phyloP scores from a whole-genome alignment of 2,797 vertebrate genomes.

The Crenichthys baileyi region DNA sequence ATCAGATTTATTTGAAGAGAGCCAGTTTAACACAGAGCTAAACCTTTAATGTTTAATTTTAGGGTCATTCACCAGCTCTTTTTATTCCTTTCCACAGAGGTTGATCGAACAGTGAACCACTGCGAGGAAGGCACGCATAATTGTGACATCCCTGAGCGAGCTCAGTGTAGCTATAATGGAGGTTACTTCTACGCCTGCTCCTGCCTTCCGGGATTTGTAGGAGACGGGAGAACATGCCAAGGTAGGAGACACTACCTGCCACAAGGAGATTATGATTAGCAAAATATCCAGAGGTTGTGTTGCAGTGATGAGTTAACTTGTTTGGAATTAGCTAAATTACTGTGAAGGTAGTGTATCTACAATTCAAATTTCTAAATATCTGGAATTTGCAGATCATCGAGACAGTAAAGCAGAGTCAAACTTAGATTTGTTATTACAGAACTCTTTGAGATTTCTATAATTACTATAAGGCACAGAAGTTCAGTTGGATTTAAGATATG shows the following conservation, averaged over 20 bases:
- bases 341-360: neutral
- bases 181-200: slow-evolving; percentile 86
- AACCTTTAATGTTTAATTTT: too few relatives aligned
- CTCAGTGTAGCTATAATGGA: slow-evolving; percentile 87
- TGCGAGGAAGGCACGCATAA: slow-evolving; percentile 86
- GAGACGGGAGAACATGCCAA: slow-evolving; percentile 87
- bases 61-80: neutral
- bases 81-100: slow-evolving; percentile 51
- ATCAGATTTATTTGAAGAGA: too few relatives aligned
- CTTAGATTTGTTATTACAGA: neutral
- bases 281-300: neutral
- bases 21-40: too few relatives aligned
- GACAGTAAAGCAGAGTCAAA: neutral
- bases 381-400: neutral
- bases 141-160: slow-evolving; percentile 90
- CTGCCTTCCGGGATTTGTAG: slow-evolving; percentile 88
- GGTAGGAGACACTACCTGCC: slow-evolving; percentile 73
- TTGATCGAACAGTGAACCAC: slow-evolving; percentile 82
- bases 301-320: neutral
- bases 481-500: neutral
- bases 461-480: too few relatives aligned
- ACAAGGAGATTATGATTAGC: slow-evolving; percentile 1
- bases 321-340: neutral
- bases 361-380: neutral
- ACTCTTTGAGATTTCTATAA: neutral